Conservation (phyloP, 1,140 invertebrate species). For the Ditylenchus dipsaci region DNA sequence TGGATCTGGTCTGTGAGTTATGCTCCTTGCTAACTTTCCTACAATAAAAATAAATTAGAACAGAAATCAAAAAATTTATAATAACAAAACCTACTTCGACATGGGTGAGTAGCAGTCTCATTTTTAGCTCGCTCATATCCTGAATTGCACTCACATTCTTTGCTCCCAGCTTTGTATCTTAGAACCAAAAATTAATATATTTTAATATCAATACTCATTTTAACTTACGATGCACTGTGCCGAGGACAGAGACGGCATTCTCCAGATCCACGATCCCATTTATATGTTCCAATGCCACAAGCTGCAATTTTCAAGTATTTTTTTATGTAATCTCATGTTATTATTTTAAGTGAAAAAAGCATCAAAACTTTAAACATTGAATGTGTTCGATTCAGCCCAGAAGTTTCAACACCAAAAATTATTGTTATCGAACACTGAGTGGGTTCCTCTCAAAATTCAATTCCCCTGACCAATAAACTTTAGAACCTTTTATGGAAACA, state of each 20-base stretch:
- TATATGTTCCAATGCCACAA: constrained; percentile 41
- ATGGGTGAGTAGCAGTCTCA: constrained; percentile 26
- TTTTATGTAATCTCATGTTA: not conserved
- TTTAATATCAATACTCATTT: too few species aligned
- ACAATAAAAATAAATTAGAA: too few species aligned
- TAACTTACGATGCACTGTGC: constrained; percentile 10
- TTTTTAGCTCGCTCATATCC: constrained; percentile 35
- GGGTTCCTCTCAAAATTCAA: not conserved
- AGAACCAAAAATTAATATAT: too few species aligned
- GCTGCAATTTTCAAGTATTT: too few species aligned
- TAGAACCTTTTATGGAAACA: too few species aligned
- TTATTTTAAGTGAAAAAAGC: not conserved
- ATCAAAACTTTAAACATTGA: too few species aligned
- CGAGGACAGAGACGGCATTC: constrained; percentile 36
- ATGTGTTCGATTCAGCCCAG: too few species aligned
- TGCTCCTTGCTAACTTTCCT: too few species aligned
- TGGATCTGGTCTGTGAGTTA: too few species aligned
- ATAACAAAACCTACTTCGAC: constrained; percentile 9
- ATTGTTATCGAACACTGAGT: too few species aligned
- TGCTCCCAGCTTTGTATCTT: constrained; percentile 8
- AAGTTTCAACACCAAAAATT: too few species aligned
- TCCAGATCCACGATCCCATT: constrained; percentile 25
- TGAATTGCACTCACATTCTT: constrained; percentile 31
- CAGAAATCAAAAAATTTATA: too few species aligned
- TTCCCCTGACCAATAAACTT: not conserved